These are phyloP conservation scores for Drosophila subquinaria DNA, from an alignment of 2,888 invertebrate species.

Conservation along the genomic window DNA sequence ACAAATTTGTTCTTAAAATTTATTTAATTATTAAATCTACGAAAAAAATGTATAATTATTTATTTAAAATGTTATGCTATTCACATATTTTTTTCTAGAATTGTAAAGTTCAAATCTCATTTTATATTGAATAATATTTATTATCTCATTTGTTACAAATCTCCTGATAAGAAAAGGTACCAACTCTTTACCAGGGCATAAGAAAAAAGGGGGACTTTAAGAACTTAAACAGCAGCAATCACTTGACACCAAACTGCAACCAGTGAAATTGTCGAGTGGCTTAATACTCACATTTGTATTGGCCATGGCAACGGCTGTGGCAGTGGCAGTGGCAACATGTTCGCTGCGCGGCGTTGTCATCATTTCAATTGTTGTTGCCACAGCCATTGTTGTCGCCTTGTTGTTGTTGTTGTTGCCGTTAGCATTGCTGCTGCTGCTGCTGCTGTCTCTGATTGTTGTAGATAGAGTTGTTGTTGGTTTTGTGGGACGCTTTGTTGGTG, in stretches of 20 bases:
- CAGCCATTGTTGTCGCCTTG: constrained; percentile 41
- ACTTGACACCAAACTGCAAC: constrained; percentile 34
- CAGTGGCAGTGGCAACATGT: constrained; percentile 24
- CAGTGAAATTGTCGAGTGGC: constrained; percentile 22
- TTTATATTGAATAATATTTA: not conserved
- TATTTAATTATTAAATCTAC: too few species aligned
- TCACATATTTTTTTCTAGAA: not conserved
- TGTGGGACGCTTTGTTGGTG: constrained; percentile 81
- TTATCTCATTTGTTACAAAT: not conserved
- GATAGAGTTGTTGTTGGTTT: constrained; percentile 41
- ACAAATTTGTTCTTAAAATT: too few species aligned
- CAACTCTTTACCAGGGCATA: too few species aligned
- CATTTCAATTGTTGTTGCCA: constrained; percentile 61
- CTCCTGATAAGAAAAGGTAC: too few species aligned
- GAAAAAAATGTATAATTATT: too few species aligned
- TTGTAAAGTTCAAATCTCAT: not conserved
- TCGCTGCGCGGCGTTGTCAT: constrained; percentile 57
- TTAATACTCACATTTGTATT: constrained; percentile 68
- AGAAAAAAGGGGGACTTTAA: not conserved
- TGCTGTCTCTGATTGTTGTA: constrained; percentile 35
- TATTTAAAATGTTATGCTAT: not conserved
- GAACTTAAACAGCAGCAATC: constrained; percentile 21
- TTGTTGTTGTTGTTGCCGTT: constrained; percentile 28
- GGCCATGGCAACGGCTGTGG: constrained; percentile 48
- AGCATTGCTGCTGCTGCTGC: constrained; percentile 33